Evolutionary conservation across 2,113 vertebrate genomes (phyloP).

Genomic region (Hassar affinis): DNA sequence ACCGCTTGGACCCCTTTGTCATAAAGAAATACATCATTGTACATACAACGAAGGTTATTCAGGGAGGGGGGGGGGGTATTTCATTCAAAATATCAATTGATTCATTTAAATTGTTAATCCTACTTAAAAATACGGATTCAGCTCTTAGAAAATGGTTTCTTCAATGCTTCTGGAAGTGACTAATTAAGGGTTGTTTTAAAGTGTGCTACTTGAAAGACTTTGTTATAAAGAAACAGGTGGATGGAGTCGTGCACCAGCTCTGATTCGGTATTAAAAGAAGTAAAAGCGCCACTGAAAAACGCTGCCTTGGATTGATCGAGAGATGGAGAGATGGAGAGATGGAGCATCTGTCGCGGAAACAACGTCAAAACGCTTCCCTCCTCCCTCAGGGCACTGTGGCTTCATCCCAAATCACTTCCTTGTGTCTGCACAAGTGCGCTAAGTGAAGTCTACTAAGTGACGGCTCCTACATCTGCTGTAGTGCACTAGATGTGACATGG

Average conservation of each 20-base stretch:
- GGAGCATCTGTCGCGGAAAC: slow-evolving; percentile 45
- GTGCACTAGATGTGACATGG: slow-evolving; percentile 1
- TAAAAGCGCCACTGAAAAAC: slow-evolving; percentile 4
- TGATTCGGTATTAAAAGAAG: too few relatives aligned
- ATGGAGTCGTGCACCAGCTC: too few relatives aligned
- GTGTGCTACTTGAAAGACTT: background rate
- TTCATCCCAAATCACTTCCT: slow-evolving; percentile 38
- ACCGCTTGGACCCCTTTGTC: background rate
- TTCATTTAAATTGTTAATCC: too few relatives aligned
- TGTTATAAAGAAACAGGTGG: background rate
- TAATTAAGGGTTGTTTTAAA: background rate
- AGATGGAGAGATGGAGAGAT: slow-evolving; percentile 56
- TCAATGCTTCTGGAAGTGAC: background rate
- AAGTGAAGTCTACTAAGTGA: background rate
- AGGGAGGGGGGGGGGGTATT: too few relatives aligned
- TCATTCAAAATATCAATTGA: too few relatives aligned
- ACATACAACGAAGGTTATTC: background rate
- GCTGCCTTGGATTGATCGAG: slow-evolving; percentile 40
- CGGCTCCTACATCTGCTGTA: background rate
- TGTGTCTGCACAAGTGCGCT: background rate
- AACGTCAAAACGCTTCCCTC: slow-evolving; percentile 50
- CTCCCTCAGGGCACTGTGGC: background rate
- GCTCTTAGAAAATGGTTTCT: background rate
- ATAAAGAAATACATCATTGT: background rate
- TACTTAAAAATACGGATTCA: too few relatives aligned